These are phyloP conservation scores for Ailurus styani DNA, from an alignment of 2,113 vertebrate genomes.

Conservation along the genomic window DNA sequence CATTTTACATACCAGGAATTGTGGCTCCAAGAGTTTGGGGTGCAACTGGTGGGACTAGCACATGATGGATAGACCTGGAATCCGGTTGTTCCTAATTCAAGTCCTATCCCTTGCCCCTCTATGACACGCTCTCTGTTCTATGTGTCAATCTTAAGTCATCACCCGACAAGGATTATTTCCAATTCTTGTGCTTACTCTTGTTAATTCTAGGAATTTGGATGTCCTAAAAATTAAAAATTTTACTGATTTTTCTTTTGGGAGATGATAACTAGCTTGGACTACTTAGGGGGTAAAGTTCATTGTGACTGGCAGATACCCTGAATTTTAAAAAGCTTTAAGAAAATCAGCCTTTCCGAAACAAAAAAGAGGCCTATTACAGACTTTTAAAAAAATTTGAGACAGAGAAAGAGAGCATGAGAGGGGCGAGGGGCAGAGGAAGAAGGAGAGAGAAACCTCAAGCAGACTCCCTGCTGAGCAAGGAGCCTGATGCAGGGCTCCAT, in stretches of 20 bases:
- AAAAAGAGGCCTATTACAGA: background rate
- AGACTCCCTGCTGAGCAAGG: background rate
- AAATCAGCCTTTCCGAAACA: background rate
- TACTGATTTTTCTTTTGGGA: background rate
- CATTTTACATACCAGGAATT: background rate
- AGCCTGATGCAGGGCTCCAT: background rate
- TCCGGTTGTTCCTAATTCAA: background rate
- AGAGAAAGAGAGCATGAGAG: background rate
- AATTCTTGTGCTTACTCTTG: background rate
- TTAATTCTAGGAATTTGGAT: background rate
- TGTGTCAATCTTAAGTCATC: background rate
- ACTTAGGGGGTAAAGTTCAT: background rate
- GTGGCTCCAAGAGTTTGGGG: background rate
- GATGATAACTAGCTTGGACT: background rate
- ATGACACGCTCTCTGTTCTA: background rate
- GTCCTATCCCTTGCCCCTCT: background rate
- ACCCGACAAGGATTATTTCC: background rate
- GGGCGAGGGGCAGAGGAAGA: background rate
- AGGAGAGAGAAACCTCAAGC: background rate
- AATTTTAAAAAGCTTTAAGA: background rate
- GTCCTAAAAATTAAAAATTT: background rate
- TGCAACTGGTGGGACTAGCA: background rate
- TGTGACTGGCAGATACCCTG: background rate
- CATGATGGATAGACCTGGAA: background rate
- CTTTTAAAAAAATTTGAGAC: background rate